A percentile compares a stretch with the other conserved stretches of the same genome.
phyloP scores from a whole-genome alignment of 2,113 vertebrate species.

The Microtus pennsylvanicus region DNA sequence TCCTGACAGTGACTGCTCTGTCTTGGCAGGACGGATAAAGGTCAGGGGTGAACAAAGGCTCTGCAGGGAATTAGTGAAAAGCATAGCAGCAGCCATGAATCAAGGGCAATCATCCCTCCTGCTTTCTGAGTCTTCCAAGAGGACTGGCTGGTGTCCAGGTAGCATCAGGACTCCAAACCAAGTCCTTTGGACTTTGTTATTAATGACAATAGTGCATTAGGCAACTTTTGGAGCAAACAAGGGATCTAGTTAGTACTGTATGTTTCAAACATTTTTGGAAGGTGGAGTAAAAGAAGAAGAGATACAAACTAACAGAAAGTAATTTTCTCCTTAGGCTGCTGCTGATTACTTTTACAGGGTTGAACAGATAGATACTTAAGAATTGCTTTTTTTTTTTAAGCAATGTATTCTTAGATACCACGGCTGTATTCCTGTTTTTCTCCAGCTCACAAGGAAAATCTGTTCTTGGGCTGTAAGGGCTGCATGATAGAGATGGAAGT shows the following conservation, averaged over 20 bases:
- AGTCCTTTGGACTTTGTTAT: background rate
- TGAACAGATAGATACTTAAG: background rate
- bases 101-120: background rate
- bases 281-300: background rate
- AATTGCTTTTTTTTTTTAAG: background rate
- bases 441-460: background rate
- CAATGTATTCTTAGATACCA: background rate
- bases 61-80: slow-evolving; percentile 45
- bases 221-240: background rate
- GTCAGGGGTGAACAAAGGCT: slow-evolving; percentile 44
- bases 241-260: background rate
- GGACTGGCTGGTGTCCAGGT: background rate
- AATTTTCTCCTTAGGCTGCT: background rate
- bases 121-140: background rate
- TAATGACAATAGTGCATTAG: background rate
- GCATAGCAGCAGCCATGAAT: background rate
- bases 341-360: background rate
- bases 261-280: background rate
- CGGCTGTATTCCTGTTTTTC: background rate
- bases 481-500: background rate
- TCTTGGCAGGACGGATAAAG: background rate
- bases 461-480: background rate
- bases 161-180: background rate
- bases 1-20: slow-evolving; percentile 10
- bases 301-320: slow-evolving; percentile 3